A percentile compares a stretch with the other conserved stretches of the same genome.
Conservation (phyloP, 2,888 invertebrate genomes). For the Morinoia aosen region DNA sequence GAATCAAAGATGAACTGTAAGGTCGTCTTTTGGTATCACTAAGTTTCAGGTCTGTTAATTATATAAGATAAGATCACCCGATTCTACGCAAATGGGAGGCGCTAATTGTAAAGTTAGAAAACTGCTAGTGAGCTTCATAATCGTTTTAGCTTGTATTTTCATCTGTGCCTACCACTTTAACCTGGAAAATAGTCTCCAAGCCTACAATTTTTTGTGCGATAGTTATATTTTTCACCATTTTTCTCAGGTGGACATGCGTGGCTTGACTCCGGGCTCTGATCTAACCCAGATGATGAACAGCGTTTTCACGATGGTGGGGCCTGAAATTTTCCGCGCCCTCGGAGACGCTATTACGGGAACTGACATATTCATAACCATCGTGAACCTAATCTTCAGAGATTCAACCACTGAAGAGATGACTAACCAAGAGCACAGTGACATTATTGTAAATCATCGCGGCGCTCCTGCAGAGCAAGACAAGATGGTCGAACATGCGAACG, state of each 20-base stretch:
- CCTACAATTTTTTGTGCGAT: neutral
- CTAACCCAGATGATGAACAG: neutral
- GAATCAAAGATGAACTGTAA: no score
- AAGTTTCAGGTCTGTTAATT: no score
- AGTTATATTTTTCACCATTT: neutral
- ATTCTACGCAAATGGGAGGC: neutral
- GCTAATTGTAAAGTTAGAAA: neutral
- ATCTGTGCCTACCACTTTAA: neutral
- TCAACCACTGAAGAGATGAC: neutral
- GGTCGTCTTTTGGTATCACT: no score
- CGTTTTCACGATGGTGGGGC: conserved; percentile 18
- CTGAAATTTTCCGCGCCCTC: neutral
- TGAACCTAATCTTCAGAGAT: neutral
- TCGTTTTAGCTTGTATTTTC: neutral
- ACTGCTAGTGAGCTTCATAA: neutral
- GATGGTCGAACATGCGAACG: no score
- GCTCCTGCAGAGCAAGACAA: neutral
- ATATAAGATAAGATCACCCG: neutral
- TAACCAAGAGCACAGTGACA: neutral
- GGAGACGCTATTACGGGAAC: neutral
- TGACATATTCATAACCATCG: neutral
- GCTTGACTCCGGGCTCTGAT: conserved; percentile 4
- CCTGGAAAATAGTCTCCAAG: neutral
- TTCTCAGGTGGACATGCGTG: neutral
- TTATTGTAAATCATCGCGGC: neutral